These are phyloP conservation scores for Okamejei kenojei DNA, from an alignment of 2,797 vertebrate species.

Conservation along the genomic window DNA sequence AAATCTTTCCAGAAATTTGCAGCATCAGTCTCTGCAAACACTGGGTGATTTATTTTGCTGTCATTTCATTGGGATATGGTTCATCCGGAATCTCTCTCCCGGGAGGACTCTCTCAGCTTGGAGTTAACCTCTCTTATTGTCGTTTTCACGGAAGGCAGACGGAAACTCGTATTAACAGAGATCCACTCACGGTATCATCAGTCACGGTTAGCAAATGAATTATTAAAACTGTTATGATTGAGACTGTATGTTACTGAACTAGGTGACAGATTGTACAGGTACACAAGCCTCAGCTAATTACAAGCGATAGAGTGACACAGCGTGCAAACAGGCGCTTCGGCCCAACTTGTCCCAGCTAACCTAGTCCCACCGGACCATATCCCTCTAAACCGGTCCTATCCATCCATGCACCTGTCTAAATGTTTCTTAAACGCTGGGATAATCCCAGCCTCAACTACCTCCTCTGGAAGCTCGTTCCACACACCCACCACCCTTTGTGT, in stretches of 20 bases:
- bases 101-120: background rate
- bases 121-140: slow-evolving; percentile 12
- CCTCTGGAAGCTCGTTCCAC: too few relatives aligned
- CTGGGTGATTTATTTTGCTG: slow-evolving; percentile 16
- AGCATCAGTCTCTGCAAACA: slow-evolving; percentile 15
- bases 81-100: slow-evolving; percentile 21
- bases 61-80: slow-evolving; percentile 22
- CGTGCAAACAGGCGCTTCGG: too few relatives aligned
- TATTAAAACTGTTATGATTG: background rate
- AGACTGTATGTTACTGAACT: background rate
- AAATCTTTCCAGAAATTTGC: slow-evolving; percentile 9
- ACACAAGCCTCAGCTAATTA: background rate
- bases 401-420: too few relatives aligned
- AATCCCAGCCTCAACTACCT: too few relatives aligned
- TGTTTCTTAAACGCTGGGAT: too few relatives aligned
- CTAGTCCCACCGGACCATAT: too few relatives aligned
- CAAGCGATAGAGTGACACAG: background rate
- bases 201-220: slow-evolving; percentile 30
- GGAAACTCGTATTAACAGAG: slow-evolving; percentile 1
- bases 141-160: background rate
- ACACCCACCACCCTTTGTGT: too few relatives aligned
- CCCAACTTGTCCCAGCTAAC: too few relatives aligned
- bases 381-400: too few relatives aligned
- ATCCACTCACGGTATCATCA: slow-evolving; percentile 7
- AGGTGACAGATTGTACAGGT: background rate